Evolutionary conservation across 2,113 vertebrate species (phyloP).

Genomic region (Xerus inauris): DNA sequence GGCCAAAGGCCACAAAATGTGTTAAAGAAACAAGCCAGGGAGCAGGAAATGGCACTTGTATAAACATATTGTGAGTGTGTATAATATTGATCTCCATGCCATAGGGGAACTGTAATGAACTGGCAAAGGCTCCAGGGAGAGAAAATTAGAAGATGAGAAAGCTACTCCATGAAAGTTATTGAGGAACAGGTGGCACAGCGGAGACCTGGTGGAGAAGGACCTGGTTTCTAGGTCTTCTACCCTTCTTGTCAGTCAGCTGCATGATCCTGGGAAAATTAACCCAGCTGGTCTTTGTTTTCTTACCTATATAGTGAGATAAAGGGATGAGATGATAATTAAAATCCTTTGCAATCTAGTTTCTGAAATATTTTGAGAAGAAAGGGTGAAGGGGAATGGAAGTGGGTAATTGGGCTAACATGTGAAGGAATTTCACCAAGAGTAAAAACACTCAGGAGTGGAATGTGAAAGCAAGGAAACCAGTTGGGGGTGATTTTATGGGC

Average conservation of each 20-base stretch:
- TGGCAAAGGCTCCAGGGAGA: neutral
- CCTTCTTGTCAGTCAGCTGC: neutral
- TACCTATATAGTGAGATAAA: neutral
- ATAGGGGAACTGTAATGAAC: constrained; percentile 15
- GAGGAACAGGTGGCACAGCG: neutral
- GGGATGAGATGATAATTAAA: neutral
- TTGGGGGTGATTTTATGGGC: neutral
- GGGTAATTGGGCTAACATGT: neutral
- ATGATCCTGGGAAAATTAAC: neutral
- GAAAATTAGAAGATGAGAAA: constrained; percentile 53
- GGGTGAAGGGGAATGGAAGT: neutral
- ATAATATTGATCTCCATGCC: constrained; percentile 42
- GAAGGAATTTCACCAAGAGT: neutral
- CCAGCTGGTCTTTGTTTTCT: constrained; percentile 30
- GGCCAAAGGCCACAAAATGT: constrained; percentile 52
- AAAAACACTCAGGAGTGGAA: neutral
- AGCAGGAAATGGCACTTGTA: constrained; percentile 11
- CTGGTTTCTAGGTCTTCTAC: neutral
- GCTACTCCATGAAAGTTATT: neutral
- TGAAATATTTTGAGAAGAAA: neutral
- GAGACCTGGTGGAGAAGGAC: neutral
- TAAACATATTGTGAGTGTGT: constrained; percentile 50
- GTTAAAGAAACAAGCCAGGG: constrained; percentile 62
- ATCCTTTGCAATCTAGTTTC: neutral
- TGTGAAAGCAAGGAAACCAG: neutral